phyloP scores from a whole-genome alignment of 92 coral and sea anemone genomes.

The Heteractis magnifica region DNA sequence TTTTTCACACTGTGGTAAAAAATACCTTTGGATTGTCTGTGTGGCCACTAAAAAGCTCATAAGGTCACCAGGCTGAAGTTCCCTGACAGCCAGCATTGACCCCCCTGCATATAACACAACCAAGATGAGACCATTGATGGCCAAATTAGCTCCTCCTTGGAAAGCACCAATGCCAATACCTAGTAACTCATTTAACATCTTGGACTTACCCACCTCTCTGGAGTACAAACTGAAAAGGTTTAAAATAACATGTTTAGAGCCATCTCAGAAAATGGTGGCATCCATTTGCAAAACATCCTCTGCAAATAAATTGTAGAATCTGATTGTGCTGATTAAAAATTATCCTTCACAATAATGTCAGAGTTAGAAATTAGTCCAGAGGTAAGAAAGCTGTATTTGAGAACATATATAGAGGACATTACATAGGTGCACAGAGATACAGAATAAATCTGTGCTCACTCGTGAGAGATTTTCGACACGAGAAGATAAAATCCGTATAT shows the following conservation, averaged over 20 bases:
- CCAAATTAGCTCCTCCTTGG: conserved; percentile 84
- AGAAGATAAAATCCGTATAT: too few relatives aligned
- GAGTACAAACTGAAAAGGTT: conserved; percentile 63
- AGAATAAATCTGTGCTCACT: too few relatives aligned
- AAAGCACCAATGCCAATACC: conserved; percentile 94
- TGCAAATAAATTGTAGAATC: too few relatives aligned
- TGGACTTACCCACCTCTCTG: conserved; percentile 80
- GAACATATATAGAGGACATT: too few relatives aligned
- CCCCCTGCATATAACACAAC: conserved; percentile 93
- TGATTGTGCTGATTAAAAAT: too few relatives aligned
- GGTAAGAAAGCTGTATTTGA: too few relatives aligned
- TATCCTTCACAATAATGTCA: too few relatives aligned
- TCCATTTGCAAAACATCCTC: not conserved
- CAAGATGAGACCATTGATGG: conserved; percentile 87
- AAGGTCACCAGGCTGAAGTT: conserved; percentile 84
- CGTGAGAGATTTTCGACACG: too few relatives aligned
- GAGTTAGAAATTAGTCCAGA: too few relatives aligned
- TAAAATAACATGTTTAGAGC: not conserved
- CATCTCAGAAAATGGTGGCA: not conserved
- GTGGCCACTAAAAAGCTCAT: conserved; percentile 97
- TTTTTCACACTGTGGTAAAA: too few relatives aligned
- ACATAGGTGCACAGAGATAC: too few relatives aligned
- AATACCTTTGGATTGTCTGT: conserved; percentile 90
- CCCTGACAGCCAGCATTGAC: conserved; percentile 74
- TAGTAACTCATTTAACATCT: conserved; percentile 76